Evolutionary conservation across 37 sponge, comb jelly and placozoan species (phyloP).

Genomic region (Amphimedon queenslandica): DNA sequence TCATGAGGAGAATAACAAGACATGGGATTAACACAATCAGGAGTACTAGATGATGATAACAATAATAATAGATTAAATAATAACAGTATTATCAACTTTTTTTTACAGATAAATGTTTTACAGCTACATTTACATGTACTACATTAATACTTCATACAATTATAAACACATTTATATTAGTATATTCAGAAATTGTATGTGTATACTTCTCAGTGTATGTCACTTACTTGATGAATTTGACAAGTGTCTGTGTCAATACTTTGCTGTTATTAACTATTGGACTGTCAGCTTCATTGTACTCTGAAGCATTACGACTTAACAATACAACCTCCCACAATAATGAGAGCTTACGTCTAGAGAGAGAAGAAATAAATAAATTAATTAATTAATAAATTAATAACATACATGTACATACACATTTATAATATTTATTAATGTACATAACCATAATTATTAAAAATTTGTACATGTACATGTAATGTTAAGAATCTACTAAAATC

Average conservation of each 20-base stretch:
- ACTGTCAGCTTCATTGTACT: constrained; percentile 74
- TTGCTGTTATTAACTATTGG: constrained; percentile 53
- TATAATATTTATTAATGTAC: background rate
- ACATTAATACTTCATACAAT: too few relatives aligned
- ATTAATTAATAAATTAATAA: background rate
- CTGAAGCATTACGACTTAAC: constrained; percentile 48
- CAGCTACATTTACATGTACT: too few relatives aligned
- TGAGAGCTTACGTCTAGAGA: constrained; percentile 52
- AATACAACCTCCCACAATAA: constrained; percentile 68
- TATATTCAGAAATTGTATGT: too few relatives aligned
- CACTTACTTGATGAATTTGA: constrained; percentile 58
- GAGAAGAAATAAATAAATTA: background rate
- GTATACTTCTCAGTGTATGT: background rate
- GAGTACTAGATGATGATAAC: too few relatives aligned
- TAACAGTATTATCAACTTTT: constrained; percentile 37
- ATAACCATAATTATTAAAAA: background rate
- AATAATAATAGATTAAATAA: too few relatives aligned
- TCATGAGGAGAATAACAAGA: too few relatives aligned
- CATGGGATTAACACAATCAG: too few relatives aligned
- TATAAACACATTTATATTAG: too few relatives aligned
- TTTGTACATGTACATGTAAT: too few relatives aligned
- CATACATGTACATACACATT: background rate
- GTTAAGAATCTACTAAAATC: too few relatives aligned
- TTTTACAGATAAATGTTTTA: too few relatives aligned
- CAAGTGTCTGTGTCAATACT: constrained; percentile 42